phyloP scores from a whole-genome alignment of 2,888 invertebrate genomes.

The Drosophila limbata region DNA sequence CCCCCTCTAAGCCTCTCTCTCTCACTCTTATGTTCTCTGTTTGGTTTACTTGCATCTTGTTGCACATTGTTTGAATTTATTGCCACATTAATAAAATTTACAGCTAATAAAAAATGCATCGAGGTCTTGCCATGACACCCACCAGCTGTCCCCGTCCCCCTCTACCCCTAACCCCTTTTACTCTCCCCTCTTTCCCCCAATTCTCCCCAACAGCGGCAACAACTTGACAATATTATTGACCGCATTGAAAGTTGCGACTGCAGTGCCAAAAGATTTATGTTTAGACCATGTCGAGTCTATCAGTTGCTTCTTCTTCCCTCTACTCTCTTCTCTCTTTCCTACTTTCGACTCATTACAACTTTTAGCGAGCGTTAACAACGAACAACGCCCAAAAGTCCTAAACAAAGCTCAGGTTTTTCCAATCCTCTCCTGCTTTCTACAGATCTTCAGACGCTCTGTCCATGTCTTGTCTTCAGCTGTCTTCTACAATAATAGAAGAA shows the following conservation, averaged over 20 bases:
- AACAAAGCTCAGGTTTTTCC: conserved; percentile 26
- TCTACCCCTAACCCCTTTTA: not conserved
- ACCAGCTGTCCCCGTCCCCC: conserved; percentile 37
- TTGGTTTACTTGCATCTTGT: conserved; percentile 61
- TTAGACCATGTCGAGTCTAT: not conserved
- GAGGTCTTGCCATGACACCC: conserved; percentile 66
- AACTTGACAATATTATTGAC: conserved; percentile 36
- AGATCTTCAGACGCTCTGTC: conserved; percentile 19
- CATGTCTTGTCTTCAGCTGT: conserved; percentile 37
- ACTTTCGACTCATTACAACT: conserved; percentile 13
- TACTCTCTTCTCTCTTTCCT: not conserved
- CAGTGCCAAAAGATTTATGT: conserved; percentile 15
- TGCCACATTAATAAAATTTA: conserved; percentile 80
- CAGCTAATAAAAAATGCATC: conserved; percentile 82
- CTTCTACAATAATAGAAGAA: conserved; percentile 15
- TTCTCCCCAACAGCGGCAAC: not conserved
- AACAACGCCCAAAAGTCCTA: conserved; percentile 38
- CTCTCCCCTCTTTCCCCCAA: not conserved
- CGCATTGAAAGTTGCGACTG: conserved; percentile 9
- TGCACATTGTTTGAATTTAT: conserved; percentile 76
- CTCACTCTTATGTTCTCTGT: conserved; percentile 17
- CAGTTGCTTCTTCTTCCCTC: conserved; percentile 3
- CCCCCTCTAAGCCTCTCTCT: not conserved
- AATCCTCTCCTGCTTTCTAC: conserved; percentile 17
- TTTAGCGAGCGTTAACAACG: conserved; percentile 10